Evolutionary conservation across 1,140 invertebrate genomes (phyloP), one percentile per base, ranked within the genome.

Genomic region (Pomacea maculata): DNA sequence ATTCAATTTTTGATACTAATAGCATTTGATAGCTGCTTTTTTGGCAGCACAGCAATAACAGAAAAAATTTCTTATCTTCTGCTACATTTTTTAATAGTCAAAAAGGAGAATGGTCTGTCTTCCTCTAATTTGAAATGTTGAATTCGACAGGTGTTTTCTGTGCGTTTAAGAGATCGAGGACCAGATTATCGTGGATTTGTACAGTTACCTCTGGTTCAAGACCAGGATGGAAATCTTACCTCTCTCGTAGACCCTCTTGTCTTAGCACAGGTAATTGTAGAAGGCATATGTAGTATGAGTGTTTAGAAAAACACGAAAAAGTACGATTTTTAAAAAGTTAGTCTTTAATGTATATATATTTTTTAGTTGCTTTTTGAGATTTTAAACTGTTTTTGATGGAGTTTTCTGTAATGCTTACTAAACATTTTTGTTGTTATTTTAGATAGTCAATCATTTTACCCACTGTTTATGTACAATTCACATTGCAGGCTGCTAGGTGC

Each of bases 181-280:
- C 94, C 94, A 14, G 95, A 95, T 84, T 94, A 94, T 87, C 88
- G 95, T 83, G 95, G 94, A 14, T 96, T 96, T 91, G 95, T 96
- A 12, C 95, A 95, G 86, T 88, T 96, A 17, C 94, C 95, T 4
- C 81, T 93, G 7, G 90, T 92, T 64, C 89, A 90, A 75, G 91
- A 80, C 86, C 75, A 91, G 17, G 91, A 92, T 84, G 89, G 90
- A 12, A 90, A 93, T 54, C 92, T 92, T 72, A 92, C 92, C 21
- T 91, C 89, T 71, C 84, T 92, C 82, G 92, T 93, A 70, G 91
- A 93, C 76, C 89, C 91, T 9, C 88, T 83, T 67, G 83, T 91
- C 15, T 83, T 92, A 45, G 87, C 84, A 79, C 77, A 78, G 91
- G 92, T 75, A 78, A 45, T n/a, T 70, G 64, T 19, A 67, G 17